Evolutionary conservation across 2,888 invertebrate species (phyloP).

Genomic region (Trachelus iudaicus): DNA sequence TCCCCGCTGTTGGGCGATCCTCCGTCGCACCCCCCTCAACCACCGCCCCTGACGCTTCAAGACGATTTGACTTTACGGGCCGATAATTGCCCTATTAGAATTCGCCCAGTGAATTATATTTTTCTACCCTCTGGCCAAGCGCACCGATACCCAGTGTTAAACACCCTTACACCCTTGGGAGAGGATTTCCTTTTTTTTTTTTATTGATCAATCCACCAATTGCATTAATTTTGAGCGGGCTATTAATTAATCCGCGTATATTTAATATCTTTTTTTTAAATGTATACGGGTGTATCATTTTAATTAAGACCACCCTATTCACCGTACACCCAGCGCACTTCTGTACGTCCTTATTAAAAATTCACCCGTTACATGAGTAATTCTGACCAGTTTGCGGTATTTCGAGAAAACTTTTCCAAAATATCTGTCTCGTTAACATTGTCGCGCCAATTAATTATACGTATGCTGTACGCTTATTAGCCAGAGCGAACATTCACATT

Average conservation of each 20-base stretch:
- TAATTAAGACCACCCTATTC: too few species aligned
- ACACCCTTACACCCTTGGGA: not conserved
- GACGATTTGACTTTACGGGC: slow-evolving; percentile 5
- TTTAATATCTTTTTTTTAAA: too few species aligned
- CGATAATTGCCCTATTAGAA: slow-evolving; percentile 1
- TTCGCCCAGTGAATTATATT: not conserved
- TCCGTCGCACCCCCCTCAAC: not conserved
- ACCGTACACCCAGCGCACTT: too few species aligned
- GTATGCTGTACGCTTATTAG: not conserved
- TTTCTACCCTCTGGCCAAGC: not conserved
- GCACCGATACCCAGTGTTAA: not conserved
- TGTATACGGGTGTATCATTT: too few species aligned
- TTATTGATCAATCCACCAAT: slow-evolving; percentile 39
- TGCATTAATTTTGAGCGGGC: not conserved
- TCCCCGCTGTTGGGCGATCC: slow-evolving; percentile 17
- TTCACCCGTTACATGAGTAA: too few species aligned
- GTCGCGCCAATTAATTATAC: not conserved
- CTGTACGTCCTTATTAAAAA: too few species aligned
- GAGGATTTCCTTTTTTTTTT: not conserved
- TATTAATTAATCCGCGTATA: too few species aligned
- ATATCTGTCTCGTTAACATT: too few species aligned
- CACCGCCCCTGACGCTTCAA: slow-evolving; percentile 1
- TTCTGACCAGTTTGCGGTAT: too few species aligned
- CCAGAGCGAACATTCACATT: not conserved
- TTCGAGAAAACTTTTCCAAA: too few species aligned